These are phyloP conservation scores for Apogon hyalosoma DNA, from an alignment of 2,797 vertebrate genomes.

Conservation along the genomic window DNA sequence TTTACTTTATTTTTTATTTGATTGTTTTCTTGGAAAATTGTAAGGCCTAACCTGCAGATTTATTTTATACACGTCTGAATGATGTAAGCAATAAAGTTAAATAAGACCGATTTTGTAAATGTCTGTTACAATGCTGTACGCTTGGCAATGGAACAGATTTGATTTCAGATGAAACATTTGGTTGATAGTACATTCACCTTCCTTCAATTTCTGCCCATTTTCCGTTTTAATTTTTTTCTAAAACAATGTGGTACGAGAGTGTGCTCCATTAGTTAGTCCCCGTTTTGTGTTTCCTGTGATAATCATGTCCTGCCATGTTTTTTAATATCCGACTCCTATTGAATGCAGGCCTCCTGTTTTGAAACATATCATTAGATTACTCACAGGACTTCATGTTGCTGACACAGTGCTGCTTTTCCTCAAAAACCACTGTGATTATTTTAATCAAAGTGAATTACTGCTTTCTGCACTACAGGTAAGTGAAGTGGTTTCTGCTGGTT, in stretches of 20 bases:
- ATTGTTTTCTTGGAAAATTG: neutral
- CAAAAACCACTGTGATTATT: conserved; percentile 55
- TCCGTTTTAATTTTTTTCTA: neutral
- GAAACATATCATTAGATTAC: conserved; percentile 59
- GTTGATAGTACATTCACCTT: neutral
- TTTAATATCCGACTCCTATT: conserved; percentile 41
- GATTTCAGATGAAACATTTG: neutral
- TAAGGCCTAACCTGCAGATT: neutral
- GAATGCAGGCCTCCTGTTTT: conserved; percentile 34
- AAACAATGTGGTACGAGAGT: conserved; percentile 15
- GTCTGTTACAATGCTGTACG: neutral
- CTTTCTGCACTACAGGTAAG: conserved; percentile 35
- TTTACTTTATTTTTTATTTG: no score
- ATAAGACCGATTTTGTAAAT: neutral
- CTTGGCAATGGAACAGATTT: neutral
- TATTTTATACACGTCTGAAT: neutral
- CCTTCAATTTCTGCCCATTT: conserved; percentile 3
- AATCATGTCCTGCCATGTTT: conserved; percentile 27
- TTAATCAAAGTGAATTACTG: conserved; percentile 59
- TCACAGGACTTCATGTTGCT: conserved; percentile 44
- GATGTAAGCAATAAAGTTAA: neutral
- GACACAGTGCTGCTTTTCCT: conserved; percentile 51
- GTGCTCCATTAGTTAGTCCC: conserved; percentile 10
- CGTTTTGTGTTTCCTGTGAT: conserved; percentile 23
- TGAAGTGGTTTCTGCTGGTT: conserved; percentile 10